Percentiles rank a stretch among this genome's conserved stretches.
Conservation (phyloP, 92 coral and sea anemone species). For the Hydrozoanthus gracilis region DNA sequence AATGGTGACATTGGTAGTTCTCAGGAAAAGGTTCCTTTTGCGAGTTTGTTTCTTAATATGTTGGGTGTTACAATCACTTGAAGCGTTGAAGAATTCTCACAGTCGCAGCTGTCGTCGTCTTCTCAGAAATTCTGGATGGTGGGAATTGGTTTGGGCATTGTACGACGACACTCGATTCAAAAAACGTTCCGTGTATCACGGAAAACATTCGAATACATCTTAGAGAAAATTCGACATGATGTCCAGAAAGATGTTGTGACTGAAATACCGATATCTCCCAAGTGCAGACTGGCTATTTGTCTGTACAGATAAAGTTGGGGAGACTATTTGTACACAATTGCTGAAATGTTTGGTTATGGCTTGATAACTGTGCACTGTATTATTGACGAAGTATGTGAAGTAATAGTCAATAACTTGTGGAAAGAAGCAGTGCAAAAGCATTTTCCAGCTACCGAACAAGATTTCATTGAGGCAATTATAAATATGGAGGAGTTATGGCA, state of each 20-base stretch:
- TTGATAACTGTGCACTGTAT: slow-evolving; percentile 53
- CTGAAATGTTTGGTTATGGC: slow-evolving; percentile 47
- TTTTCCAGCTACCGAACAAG: no score
- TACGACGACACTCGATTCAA: slow-evolving; percentile 56
- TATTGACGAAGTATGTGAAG: no score
- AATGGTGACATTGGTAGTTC: slow-evolving; percentile 37
- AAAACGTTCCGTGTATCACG: slow-evolving; percentile 65
- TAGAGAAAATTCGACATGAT: slow-evolving; percentile 51
- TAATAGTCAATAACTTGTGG: no score
- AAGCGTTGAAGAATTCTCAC: slow-evolving; percentile 1
- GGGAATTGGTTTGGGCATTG: slow-evolving; percentile 53
- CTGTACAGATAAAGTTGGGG: slow-evolving; percentile 54
- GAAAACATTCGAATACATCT: slow-evolving; percentile 50
- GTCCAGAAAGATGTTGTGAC: slow-evolving; percentile 41
- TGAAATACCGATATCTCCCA: slow-evolving; percentile 59
- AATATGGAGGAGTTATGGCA: no score
- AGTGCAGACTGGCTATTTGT: slow-evolving; percentile 59
- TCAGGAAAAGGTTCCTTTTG: slow-evolving; percentile 39
- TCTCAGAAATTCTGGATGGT: slow-evolving; percentile 54
- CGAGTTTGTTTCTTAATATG: slow-evolving; percentile 35
- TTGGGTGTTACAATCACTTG: slow-evolving; percentile 33
- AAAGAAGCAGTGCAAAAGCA: no score
- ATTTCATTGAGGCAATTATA: no score
- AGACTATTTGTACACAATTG: slow-evolving; percentile 53
- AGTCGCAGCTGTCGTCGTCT: slow-evolving; percentile 53